phyloP scores from a whole-genome alignment of 2,888 invertebrate species.

The Acanthococcus lagerstroemiae region DNA sequence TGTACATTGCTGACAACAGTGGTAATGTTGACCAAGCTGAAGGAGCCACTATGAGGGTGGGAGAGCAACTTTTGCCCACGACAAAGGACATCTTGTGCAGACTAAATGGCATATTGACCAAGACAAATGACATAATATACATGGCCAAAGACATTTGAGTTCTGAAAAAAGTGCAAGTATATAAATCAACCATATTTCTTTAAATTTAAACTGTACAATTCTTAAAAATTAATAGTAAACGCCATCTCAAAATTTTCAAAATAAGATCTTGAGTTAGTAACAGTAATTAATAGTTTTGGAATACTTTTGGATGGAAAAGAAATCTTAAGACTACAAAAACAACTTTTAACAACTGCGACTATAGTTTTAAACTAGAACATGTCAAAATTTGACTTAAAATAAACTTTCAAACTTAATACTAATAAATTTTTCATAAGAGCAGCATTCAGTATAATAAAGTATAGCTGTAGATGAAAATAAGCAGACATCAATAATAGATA shows the following conservation, averaged over 20 bases:
- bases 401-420: neutral
- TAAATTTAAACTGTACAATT: neutral
- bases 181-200: neutral
- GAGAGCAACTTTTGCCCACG: neutral
- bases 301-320: neutral
- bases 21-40: neutral
- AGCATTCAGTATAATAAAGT: too few relatives aligned
- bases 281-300: too few relatives aligned
- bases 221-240: neutral
- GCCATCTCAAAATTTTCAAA: neutral
- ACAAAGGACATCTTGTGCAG: neutral
- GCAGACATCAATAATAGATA: too few relatives aligned
- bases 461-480: too few relatives aligned
- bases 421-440: neutral
- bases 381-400: neutral
- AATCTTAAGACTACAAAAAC: neutral
- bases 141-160: neutral
- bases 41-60: neutral
- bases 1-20: neutral
- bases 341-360: neutral
- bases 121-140: neutral
- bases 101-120: neutral
- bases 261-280: neutral
- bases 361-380: neutral
- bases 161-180: neutral